Evolutionary conservation across 2,797 vertebrate genomes (phyloP), one percentile per base, ranked within the genome.

Genomic region (Anabas testudineus): DNA sequence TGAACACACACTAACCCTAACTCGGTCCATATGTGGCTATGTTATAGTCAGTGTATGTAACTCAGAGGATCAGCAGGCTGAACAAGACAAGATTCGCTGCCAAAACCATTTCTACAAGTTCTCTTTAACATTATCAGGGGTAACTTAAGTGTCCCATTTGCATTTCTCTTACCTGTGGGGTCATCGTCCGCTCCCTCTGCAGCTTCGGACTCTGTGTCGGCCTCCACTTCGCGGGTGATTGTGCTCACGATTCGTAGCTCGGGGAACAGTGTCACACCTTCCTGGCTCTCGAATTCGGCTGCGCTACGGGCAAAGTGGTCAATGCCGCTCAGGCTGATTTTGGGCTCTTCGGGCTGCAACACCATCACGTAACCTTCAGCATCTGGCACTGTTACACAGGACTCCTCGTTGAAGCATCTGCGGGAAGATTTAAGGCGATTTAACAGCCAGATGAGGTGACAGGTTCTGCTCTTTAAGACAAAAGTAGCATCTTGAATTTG

Each of bases 161-260:
- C 10, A 9, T 18, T 46, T 68, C 28, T 41, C 59, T 60, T 76
- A 99, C 98, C 98, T 72, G 97, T 99, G 13, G 98, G 97, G 79
- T 99, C 97, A 30, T 99, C 97, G 0, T 95, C 95, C 0, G 94
- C 94, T 68, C 91, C 92, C 65, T 93, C 93, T 2, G 89, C 51
- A 0, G 66, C 80, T 62, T 94, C 93, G 0, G 90, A 76, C 0
- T 97, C 97, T 0, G 94, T 83, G 48, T 99, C 96, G 0, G 95
- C 93, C 81, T 98, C 96, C 79, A 98, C 96, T 79, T 99, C 97
- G 0, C 97, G 93, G 1, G 96, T 99, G 88, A 99, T 95, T 81
- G 98, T 99, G 92, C 98, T 99, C 69, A 99, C 96, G 10, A 99
- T 96, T 15, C 95, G 97, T 0, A 99, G 95, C 91, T 99, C 98